Evolutionary conservation across 1,140 invertebrate genomes (phyloP), one percentile per base, ranked within the genome.

Genomic region (Dermatophagoides farinae): DNA sequence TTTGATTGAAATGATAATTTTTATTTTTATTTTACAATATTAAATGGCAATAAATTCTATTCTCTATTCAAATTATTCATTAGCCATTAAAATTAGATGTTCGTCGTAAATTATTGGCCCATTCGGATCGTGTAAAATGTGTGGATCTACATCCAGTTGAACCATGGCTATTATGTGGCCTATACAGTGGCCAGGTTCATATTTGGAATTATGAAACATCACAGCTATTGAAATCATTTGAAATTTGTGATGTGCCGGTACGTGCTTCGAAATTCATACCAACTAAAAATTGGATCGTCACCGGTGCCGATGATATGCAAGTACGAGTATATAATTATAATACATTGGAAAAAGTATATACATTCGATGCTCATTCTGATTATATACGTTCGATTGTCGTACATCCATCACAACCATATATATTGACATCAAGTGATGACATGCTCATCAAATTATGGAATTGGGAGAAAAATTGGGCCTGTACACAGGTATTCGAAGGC

Each of bases 381-480:
- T 99, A 98, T 75, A 81, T 98, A 14, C 78, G 96, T 64, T 91
- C 85, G 66, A 96, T 99, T 69, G 88, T 85, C 12, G 83, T 98
- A 11, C 96, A 99, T 77, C 95, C 95, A 11, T 90, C 89, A 50
- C 92, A 97, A 68, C 90, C 95, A 0, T 93, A 90, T 71, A 83
- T 99, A 64, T 75, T 99, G 8, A 97, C 92, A 2, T 89, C 89
- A 69, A 95, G 90, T 76, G 91, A 99, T 80, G 96, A 99, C 70
- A 92, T 98, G 86, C 74, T 89, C 25, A 97, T 99, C 52, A 99
- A 99, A 74, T 72, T 99, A 31, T 99, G 96, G 96, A 97, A 99
- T 72, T 99, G 95, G 95, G 95, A 99, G 31, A 95, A 97, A 69
- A 80, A 86, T 67, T 99, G 93, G 90, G 77, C 83, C 0, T 91